Evolutionary conservation across 2,797 vertebrate species (phyloP), one percentile per base, ranked within the genome.

Genomic region (Lagodon rhomboides): DNA sequence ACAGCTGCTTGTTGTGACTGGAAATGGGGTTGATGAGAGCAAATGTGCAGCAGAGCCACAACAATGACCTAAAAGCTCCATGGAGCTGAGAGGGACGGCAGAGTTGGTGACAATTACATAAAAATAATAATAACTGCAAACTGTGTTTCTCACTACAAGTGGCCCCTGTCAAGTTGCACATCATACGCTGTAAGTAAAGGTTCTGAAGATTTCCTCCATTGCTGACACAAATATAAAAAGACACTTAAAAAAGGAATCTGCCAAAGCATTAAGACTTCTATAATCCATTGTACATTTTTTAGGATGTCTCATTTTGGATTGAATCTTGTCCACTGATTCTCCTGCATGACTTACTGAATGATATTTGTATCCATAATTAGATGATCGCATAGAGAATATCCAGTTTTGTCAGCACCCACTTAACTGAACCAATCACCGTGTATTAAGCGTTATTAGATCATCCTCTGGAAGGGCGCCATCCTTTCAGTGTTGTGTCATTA

Each of bases 361-460:
- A 85, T 12, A 69, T 65, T 61, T 43, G 59, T 49, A 38, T 64
- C 61, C 70, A 60, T 80, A 77, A 91, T 89, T 64, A 83, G 53
- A 89, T 43, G 82, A 73, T 82, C 38, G 38, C 63, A 30, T 13
- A 23, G 64, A 83, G 56, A 71, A 79, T 43, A 62, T 80, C 22
- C 77, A 68, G 75, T 30, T 59, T 79, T 83, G 77, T 88, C 91
- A 89, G 84, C 84, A 81, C 71, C 89, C 80, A 82, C 73, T 90
- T 82, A 77, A 68, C 68, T 22, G 41, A 47, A 82, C 73, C 88
- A 82, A 83, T 84, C 56, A 44, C n/a, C 1, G 9, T 66, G 79
- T 85, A 65, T 76, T 80, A 46, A 73, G 75, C 18, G 7, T 64
- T 73, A 84, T 92, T 84, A 90, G 85, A 78, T 93, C 90, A 93